Evolutionary conservation across 2,888 invertebrate species (phyloP), one percentile per base, ranked within the genome.

Genomic region (Macrosiphum euphorbiae): DNA sequence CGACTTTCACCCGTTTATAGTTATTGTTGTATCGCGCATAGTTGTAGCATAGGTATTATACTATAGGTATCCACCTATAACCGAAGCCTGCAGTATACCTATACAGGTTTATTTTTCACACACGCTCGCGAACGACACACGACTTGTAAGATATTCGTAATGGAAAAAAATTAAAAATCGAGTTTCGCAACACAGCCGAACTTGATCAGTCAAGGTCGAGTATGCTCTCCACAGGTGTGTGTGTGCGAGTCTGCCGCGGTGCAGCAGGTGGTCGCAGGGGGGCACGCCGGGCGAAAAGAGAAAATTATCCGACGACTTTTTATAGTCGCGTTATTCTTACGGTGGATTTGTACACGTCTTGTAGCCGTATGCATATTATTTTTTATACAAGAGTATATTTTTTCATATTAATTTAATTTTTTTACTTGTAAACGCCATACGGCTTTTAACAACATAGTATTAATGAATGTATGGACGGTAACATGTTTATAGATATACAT

Each of bases 151-250:
- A 86, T 86, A 86, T 47, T 85, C 44, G 44, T 1, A 85, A 44
- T 28, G 85, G 11, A 26, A 13, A 28, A 7, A 24, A 44, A 85
- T 44, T 28, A 47, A 44, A 26, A 44, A 47, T 86, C 47, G 13
- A 47, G 44, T 86, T 86, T 86, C 47, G 47, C 86, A 28, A 86
- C 44, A 41, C 35, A 47, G 47, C 28, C 44, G 86, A 86, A 86
- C 86, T 86, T 86, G 86, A 86, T 50, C 28, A 28, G 44, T 86
- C 86, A 86, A 47, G 86, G 86, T 86, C 86, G 44, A 24, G 44
- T 85, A 8, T 28, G 28, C 13, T 78, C 8, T 78, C 78, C 20
- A 8, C 7, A 58, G 24, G 26, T 26, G 58, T 58, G 16, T 16
- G n/a, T 35, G 78, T 35, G 78, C 2, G n/a, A 35, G 67, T 67